A percentile compares a stretch with the other conserved stretches of the same genome.
Evolutionary conservation across 2,113 vertebrate genomes (phyloP).

Genomic region (Bambusicola thoracicus): DNA sequence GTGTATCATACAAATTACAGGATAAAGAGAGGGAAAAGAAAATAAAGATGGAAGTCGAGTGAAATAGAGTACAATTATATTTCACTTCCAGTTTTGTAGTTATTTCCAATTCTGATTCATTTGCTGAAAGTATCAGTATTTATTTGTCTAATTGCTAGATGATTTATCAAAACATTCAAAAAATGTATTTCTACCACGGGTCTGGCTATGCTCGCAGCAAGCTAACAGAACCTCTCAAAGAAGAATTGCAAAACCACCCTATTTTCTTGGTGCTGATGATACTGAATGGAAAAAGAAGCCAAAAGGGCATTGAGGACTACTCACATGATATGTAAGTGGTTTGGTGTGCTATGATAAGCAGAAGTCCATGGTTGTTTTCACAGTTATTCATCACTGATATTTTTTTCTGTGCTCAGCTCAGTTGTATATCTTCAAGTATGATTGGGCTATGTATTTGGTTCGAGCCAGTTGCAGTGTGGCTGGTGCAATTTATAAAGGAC

Average conservation of each 20-base stretch:
- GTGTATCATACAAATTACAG: background rate
- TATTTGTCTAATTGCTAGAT: background rate
- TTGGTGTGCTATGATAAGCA: fast-evolving
- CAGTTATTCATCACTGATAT: fast-evolving
- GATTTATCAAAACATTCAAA: background rate
- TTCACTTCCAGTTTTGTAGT: background rate
- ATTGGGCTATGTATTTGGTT: background rate
- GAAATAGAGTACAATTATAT: background rate
- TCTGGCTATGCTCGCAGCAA: too few species aligned
- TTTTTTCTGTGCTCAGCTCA: background rate
- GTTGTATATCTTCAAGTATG: background rate
- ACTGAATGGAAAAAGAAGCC: background rate
- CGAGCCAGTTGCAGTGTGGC: background rate
- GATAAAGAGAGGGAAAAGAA: background rate
- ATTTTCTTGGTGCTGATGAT: background rate
- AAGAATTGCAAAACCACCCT: background rate
- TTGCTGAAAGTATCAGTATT: background rate
- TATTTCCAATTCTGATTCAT: background rate
- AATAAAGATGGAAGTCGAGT: background rate
- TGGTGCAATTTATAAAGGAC: background rate
- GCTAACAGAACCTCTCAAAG: background rate
- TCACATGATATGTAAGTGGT: background rate
- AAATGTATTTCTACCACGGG: background rate
- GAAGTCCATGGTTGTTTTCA: background rate
- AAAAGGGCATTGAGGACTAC: fast-evolving